Base-by-base conservation (phyloP, 1,140 invertebrate genomes). In the Lasioglossum albipes region DNA sequence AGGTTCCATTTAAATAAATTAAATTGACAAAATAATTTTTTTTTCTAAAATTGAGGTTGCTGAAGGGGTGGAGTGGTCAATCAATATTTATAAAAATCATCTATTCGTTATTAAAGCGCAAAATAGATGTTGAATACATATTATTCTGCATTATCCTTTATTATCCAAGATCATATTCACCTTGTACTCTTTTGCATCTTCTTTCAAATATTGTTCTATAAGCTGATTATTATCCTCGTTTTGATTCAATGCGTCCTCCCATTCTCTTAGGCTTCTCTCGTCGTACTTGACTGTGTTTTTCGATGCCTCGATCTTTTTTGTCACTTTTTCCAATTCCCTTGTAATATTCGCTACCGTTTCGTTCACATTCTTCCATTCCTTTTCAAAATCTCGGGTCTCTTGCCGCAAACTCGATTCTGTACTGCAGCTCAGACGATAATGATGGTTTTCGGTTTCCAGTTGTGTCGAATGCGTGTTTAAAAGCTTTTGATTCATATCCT, bases 131-230 rank as follows among this genome's bases (percentile, higher is more conserved):
- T n/a, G n/a, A 31, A n/a, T 31, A 7, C 27, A 64, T 6, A 72
- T 70, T 59, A 2, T 42, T 12, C 31, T 20, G 2, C 66, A 75
- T 78, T 36, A 36, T 36, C 36, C 36, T 36, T 86, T 90, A 49
- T 49, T 5, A 31, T 64, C 13, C 52, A 45, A 27, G 45, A 13
- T 16, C 20, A 49, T 49, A 12, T 22, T 62, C 36, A 95, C 95
- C 89, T 95, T 95, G 75, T 95, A 95, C 78, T 94, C 95, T 78
- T 94, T 94, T 4, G 94, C 87, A 89, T 96, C 96, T 75, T 95
- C 93, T 79, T 95, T 94, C 57, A 95, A 94, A 71, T 95, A 95
- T 82, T 95, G 94, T 80, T 95, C 94, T n/a, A 96, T 93, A 31
- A 95, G 87, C 22, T 94, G 92, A 78, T 95, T 95, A 76, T 95